Evolutionary conservation across 2,113 vertebrate species (phyloP).

Genomic region (Rhadina sibilatrix): DNA sequence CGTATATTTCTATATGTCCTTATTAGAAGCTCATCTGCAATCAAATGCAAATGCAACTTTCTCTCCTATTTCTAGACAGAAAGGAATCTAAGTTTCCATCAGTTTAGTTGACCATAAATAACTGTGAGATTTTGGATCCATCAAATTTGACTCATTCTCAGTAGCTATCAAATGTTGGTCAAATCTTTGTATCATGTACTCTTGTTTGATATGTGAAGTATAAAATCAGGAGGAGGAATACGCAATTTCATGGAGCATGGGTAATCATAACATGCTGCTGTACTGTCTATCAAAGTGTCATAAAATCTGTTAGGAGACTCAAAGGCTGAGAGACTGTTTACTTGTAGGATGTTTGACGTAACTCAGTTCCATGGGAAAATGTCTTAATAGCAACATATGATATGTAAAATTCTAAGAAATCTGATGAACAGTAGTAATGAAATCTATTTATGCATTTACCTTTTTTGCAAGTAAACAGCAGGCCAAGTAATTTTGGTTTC

Average conservation of each 20-base stretch:
- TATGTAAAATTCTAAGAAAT: background rate
- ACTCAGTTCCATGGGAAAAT: background rate
- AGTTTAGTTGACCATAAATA: background rate
- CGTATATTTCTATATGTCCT: background rate
- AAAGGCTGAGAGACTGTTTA: background rate
- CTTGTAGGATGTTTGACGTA: background rate
- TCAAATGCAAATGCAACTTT: background rate
- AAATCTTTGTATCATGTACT: background rate
- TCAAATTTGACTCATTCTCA: background rate
- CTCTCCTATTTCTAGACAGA: background rate
- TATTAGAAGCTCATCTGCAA: background rate
- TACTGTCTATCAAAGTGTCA: constrained; percentile 9
- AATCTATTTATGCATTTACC: background rate
- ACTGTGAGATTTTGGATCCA: background rate
- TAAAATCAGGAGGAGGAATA: background rate
- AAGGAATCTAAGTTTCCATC: background rate
- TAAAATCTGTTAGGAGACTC: background rate
- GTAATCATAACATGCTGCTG: background rate
- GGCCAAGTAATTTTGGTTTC: background rate
- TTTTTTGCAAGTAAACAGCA: background rate
- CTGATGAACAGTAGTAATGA: background rate
- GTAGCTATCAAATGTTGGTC: background rate
- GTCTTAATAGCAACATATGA: background rate
- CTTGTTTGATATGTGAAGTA: background rate
- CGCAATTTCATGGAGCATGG: background rate